Evolutionary conservation across 1,140 invertebrate species (phyloP).

Genomic region (Paramacrobiotus metropolitanus): DNA sequence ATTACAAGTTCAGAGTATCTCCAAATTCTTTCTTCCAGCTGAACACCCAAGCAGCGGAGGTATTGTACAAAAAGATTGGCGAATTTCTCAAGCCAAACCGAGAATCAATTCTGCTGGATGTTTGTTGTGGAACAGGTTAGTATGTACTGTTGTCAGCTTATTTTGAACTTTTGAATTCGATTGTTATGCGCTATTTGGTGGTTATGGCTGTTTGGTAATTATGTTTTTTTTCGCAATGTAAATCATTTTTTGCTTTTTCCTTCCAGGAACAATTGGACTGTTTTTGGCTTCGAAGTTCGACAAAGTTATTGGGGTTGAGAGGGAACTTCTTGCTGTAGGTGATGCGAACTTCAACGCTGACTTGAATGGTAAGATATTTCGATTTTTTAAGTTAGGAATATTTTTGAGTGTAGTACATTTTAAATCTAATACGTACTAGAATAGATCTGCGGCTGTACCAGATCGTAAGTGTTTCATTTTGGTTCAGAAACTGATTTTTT

Average conservation of each 20-base stretch:
- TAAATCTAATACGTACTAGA: too few species aligned
- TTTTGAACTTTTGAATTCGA: too few species aligned
- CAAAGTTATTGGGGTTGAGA: constrained; percentile 29
- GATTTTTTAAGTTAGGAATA: too few species aligned
- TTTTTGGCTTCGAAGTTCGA: constrained; percentile 24
- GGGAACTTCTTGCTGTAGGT: constrained; percentile 24
- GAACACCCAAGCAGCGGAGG: constrained; percentile 24
- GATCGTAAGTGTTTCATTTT: too few species aligned
- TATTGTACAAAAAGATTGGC: constrained; percentile 25
- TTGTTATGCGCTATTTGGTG: too few species aligned
- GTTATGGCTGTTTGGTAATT: too few species aligned
- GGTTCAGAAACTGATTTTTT: too few species aligned
- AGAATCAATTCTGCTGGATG: constrained; percentile 27
- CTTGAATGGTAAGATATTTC: not conserved
- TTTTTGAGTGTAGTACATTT: too few species aligned
- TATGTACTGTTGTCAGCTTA: too few species aligned
- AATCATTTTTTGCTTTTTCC: too few species aligned
- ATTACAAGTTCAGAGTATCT: constrained; percentile 20
- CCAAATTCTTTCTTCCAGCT: constrained; percentile 25
- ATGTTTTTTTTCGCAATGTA: not conserved
- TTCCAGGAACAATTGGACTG: constrained; percentile 27
- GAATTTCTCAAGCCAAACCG: constrained; percentile 20
- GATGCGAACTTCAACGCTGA: constrained; percentile 29
- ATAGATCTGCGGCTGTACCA: too few species aligned
- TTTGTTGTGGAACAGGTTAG: constrained; percentile 31